Evolutionary conservation across 2,888 invertebrate genomes (phyloP), one percentile per base, ranked within the genome.

Genomic region (Eutolmus rufibarbis): DNA sequence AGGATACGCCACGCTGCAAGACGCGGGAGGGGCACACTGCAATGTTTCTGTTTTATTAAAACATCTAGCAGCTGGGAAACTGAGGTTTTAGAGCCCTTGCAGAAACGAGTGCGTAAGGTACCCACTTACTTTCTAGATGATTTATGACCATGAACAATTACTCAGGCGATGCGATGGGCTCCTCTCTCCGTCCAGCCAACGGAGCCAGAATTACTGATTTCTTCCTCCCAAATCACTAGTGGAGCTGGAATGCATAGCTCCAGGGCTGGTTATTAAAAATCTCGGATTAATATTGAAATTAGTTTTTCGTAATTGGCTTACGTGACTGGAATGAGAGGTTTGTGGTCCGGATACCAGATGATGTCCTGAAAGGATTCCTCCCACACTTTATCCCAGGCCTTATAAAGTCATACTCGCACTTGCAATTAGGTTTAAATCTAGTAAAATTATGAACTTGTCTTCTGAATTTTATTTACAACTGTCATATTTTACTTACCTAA

Each of bases 21-120:
- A 16, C 3, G 34, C 16, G 34, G 2, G n/a, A 2, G 34, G 34
- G 76, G 14, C 5, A n/a, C 23, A 37, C 76, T 66, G 40, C 76
- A 76, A 40, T 19, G 40, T 76, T 76, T 76, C 76, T 76, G 76
- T 31, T 76, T 76, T 76, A 76, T 76, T 76, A 76, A 76, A 76
- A 28, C n/a, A 34, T 76, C 40, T 28, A 76, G n/a, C 43, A 46
- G 16, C 16, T 46, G 43, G 14, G 76, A 37, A 76, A 40, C 40
- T 8, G 28, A 34, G 76, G 34, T 76, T 34, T 76, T 14, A 76
- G 51, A 76, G n/a, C n/a, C 31, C 19, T 76, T 14, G n/a, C n/a
- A n/a, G 76, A 76, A 76, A 40, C 40, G 76, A 76, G 76, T 76
- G 76, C 76, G 76, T 40, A 37, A 34, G 34, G 34, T 76, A 37